Conservation (phyloP, 2,888 invertebrate species). For the Rhabditoides inermis region DNA sequence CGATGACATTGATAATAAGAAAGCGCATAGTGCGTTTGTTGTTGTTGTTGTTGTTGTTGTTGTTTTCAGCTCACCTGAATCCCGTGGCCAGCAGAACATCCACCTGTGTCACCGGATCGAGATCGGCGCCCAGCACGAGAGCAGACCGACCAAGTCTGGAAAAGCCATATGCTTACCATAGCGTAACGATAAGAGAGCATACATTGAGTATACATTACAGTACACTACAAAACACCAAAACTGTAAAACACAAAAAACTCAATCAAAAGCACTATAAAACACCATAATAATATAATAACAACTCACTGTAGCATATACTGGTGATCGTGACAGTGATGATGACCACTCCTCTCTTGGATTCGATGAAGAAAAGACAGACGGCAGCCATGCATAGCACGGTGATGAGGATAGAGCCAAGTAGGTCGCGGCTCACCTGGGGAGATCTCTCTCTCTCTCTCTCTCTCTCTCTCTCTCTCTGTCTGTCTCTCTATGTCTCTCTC, state of each 20-base stretch:
- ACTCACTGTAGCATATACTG: conserved; percentile 45
- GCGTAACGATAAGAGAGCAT: neutral
- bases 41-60: neutral
- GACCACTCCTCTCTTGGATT: conserved; percentile 35
- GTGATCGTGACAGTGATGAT: conserved; percentile 42
- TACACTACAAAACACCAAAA: too few species aligned
- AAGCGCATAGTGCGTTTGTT: neutral
- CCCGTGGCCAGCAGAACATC: conserved; percentile 49
- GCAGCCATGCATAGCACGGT: conserved; percentile 47
- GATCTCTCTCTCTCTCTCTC: too few species aligned
- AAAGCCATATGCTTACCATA: neutral
- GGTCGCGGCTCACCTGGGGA: conserved; percentile 22
- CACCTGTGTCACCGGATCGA: conserved; percentile 48
- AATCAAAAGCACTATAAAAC: too few species aligned
- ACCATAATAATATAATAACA: neutral
- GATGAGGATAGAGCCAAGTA: conserved; percentile 39
- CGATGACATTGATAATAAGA: neutral
- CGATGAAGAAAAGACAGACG: conserved; percentile 46
- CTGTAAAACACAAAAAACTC: too few species aligned
- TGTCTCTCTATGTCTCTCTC: too few species aligned
- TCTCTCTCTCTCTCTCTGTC: too few species aligned
- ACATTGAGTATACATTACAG: too few species aligned
- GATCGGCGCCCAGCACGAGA: conserved; percentile 48
- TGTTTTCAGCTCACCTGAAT: conserved; percentile 18
- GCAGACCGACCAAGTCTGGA: conserved; percentile 45